Base-by-base conservation (phyloP, 2,888 invertebrate genomes). In the Synanthedon vespiformis region DNA sequence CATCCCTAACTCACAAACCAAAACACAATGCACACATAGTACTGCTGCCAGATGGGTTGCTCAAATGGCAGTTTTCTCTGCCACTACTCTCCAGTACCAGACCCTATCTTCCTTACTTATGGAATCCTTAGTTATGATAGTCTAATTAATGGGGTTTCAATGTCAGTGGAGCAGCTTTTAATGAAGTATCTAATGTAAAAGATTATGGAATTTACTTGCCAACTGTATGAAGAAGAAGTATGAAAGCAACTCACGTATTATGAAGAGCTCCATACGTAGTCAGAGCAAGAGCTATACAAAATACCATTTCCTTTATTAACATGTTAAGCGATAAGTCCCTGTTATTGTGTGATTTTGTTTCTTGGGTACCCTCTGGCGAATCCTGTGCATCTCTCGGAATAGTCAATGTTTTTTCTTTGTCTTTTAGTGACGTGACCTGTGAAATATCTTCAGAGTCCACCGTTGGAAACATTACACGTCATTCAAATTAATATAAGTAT, bases 241-340 rank as follows among this genome's bases (percentile, higher is more conserved):
- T 12, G 18, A 18, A 48, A 48, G 62, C 48, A 56, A 88, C 91
- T 89, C 88, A 93, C 94, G 91, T 88, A 69, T 90, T 92, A 61
- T 92, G 91, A 50, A 94, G 83, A 49, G 92, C 92, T 60, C 92
- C 93, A 66, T 92, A 91, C 11, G 92, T 89, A 3, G 91, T 91
- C 55, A 93, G 85, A 54, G 90, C 89, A 53, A 93, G 74, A 53
- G 91, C 89, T 58, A 92, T 76, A 64, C 92, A 89, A 65, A 93
- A 89, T 58, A 90, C 83, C 57, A 91, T 76, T 80, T 93, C 92
- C 69, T 90, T 90, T 57, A 90, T 80, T 61, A 93, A 84, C 74
- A 90, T 88, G 58, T 91, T 87, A 61, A 83, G 61, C 60, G 83
- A 80, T 77, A 82, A 59, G 63, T 83, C 80, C 67, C 77, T 77